Conservation (phyloP, 1,140 invertebrate species). For the Trichonephila clavata region DNA sequence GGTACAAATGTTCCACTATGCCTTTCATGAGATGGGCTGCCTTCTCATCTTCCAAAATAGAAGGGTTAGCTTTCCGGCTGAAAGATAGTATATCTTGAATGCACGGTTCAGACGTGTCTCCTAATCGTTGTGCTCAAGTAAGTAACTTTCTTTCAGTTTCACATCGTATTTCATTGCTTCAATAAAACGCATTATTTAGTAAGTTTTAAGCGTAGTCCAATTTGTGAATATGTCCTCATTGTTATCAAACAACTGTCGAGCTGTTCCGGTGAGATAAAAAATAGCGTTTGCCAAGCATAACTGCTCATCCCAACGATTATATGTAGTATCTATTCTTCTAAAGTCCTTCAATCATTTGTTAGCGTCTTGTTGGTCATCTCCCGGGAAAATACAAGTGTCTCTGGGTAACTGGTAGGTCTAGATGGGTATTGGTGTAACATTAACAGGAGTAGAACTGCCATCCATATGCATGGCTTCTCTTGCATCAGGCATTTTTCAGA, state of each 20-base stretch:
- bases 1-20: not conserved
- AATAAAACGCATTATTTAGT: constrained; percentile 22
- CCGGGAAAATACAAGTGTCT: not conserved
- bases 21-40: constrained; percentile 11
- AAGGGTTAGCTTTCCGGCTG: not conserved
- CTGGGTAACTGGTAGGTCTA: not conserved
- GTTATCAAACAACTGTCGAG: too few relatives aligned
- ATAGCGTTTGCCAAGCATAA: not conserved
- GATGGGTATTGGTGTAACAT: too few relatives aligned
- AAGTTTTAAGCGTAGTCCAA: not conserved
- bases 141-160: not conserved
- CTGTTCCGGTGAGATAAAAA: constrained; percentile 11
- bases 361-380: constrained; percentile 22
- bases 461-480: too few relatives aligned
- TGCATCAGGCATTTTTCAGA: too few relatives aligned
- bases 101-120: not conserved
- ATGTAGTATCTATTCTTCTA: not conserved
- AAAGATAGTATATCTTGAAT: not conserved
- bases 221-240: too few relatives aligned
- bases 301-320: constrained; percentile 33
- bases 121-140: not conserved
- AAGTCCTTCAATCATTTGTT: constrained; percentile 31
- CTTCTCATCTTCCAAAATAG: constrained; percentile 18
- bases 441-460: too few relatives aligned
- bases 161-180: not conserved